Conservation (phyloP, 2,797 vertebrate species). For the Gambusia yucatana region DNA sequence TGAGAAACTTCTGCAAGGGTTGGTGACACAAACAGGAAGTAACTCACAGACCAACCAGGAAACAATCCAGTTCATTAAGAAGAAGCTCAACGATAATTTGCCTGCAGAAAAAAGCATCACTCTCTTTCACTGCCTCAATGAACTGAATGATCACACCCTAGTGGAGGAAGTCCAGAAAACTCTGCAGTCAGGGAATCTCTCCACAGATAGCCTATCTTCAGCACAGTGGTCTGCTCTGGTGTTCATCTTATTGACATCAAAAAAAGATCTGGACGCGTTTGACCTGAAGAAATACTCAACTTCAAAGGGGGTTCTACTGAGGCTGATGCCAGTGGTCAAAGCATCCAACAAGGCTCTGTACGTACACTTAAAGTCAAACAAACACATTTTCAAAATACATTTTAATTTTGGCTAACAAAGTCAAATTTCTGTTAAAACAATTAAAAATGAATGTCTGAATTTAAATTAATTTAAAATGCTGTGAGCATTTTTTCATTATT, state of each 20-base stretch:
- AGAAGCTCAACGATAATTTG: background rate
- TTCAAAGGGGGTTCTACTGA: background rate
- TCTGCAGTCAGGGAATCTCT: background rate
- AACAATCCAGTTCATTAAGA: background rate
- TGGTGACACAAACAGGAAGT: background rate
- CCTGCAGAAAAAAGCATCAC: constrained; percentile 3
- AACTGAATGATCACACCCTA: background rate
- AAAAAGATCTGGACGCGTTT: background rate
- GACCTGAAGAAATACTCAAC: background rate
- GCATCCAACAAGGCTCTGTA: background rate
- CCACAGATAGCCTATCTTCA: background rate
- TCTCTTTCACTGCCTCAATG: background rate
- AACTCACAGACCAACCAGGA: background rate
- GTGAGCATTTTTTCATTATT: background rate
- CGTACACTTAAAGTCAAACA: background rate
- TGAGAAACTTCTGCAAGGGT: background rate
- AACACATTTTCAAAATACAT: background rate
- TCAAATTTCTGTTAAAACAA: background rate
- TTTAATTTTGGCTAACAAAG: background rate
- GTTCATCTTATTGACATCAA: constrained; percentile 3
- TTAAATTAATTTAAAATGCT: background rate
- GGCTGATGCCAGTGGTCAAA: background rate
- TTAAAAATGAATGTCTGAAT: background rate
- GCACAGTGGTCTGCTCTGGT: constrained; percentile 7
- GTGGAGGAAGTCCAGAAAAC: background rate